A percentile compares a stretch with the other conserved stretches of the same genome.
Evolutionary conservation across 2,888 invertebrate genomes (phyloP).

Genomic region (Phragmatobia fuliginosa): DNA sequence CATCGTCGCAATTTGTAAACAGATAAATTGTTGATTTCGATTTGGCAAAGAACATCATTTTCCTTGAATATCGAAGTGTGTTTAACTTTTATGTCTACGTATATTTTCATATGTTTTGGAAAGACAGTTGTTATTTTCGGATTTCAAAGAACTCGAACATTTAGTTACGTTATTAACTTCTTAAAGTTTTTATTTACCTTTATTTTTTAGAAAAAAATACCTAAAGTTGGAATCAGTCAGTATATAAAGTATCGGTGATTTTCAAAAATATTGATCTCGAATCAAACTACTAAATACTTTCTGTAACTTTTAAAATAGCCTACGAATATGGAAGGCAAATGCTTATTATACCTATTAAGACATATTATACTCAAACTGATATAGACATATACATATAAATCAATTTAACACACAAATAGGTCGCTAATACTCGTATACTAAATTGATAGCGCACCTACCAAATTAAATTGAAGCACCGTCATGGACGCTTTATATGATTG

Average conservation of each 20-base stretch:
- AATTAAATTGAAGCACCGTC: slow-evolving; percentile 53
- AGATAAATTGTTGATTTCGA: slow-evolving; percentile 30
- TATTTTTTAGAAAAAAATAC: neutral
- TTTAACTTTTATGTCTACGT: neutral
- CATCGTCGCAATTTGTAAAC: slow-evolving; percentile 29
- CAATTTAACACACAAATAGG: slow-evolving; percentile 32
- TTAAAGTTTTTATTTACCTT: neutral
- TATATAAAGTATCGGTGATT: neutral
- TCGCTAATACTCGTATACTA: slow-evolving; percentile 35
- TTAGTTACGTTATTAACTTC: neutral
- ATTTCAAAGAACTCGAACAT: slow-evolving; percentile 1
- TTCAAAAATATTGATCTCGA: neutral
- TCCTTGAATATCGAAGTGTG: slow-evolving; percentile 11
- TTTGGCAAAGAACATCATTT: slow-evolving; percentile 13
- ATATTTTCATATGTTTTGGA: neutral
- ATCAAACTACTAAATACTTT: neutral
- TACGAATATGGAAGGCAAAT: neutral
- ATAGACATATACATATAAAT: no score
- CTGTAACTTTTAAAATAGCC: neutral
- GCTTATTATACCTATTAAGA: neutral
- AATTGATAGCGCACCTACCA: slow-evolving; percentile 39
- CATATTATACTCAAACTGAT: slow-evolving; percentile 1
- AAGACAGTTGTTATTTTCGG: slow-evolving; percentile 5
- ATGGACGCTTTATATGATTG: slow-evolving; percentile 48
- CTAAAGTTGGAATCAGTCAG: no score